phyloP scores from a whole-genome alignment of 23 tunicate genomes.

The Halocynthia aurantium region DNA sequence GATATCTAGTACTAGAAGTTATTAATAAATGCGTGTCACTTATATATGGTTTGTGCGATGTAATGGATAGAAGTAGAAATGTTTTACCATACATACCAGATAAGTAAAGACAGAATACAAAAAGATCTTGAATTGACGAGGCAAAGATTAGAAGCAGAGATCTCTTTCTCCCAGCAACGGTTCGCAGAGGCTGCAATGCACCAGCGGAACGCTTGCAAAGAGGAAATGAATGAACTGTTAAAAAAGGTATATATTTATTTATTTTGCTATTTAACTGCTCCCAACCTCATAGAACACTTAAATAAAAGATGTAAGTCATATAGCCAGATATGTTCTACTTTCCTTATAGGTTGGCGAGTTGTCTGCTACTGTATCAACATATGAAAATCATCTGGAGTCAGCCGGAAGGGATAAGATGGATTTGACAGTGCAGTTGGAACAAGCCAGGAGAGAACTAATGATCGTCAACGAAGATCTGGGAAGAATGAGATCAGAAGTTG shows the following conservation, averaged over 20 bases:
- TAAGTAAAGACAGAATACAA: slow-evolving; percentile 49
- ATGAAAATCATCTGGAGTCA: slow-evolving; percentile 37
- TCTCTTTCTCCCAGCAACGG: slow-evolving; percentile 33
- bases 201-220: slow-evolving; percentile 31
- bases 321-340: neutral
- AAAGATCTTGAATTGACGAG: slow-evolving; percentile 20
- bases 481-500: slow-evolving; percentile 45
- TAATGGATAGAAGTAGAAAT: neutral
- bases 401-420: slow-evolving; percentile 31
- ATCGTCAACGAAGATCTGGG: slow-evolving; percentile 44
- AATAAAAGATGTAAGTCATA: too few relatives aligned
- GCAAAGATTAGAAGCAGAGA: slow-evolving; percentile 51
- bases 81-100: slow-evolving; percentile 2
- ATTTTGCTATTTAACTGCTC: too few relatives aligned
- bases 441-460: slow-evolving; percentile 44
- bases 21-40: too few relatives aligned
- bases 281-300: too few relatives aligned
- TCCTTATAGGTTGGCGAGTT: slow-evolving; percentile 46
- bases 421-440: slow-evolving; percentile 34
- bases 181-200: slow-evolving; percentile 38
- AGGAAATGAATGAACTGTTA: slow-evolving; percentile 37
- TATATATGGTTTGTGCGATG: neutral
- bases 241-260: slow-evolving; percentile 22
- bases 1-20: too few relatives aligned
- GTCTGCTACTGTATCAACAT: slow-evolving; percentile 39